Evolutionary conservation across 2,113 vertebrate genomes (phyloP).

Genomic region (Zootoca vivipara): DNA sequence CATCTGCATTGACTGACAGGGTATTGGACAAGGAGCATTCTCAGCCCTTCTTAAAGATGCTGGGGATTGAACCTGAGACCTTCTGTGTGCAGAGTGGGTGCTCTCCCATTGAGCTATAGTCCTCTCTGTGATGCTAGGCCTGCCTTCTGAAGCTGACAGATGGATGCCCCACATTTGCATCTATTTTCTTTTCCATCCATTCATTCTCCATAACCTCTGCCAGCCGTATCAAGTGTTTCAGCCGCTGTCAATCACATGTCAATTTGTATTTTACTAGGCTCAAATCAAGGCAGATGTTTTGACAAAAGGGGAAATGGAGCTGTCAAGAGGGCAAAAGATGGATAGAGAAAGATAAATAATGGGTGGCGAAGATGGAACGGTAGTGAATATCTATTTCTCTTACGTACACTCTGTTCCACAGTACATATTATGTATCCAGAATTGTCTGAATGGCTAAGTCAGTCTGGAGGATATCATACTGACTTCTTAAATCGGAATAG

Average conservation of each 20-base stretch:
- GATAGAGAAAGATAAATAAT: neutral
- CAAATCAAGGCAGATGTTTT: conserved; percentile 35
- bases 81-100: no score
- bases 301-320: neutral
- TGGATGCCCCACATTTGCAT: neutral
- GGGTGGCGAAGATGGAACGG: neutral
- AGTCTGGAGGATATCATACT: neutral
- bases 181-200: neutral
- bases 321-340: neutral
- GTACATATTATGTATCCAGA: neutral
- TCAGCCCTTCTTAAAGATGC: no score
- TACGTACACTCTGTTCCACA: accelerated
- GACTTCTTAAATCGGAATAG: accelerated
- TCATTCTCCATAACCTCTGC: neutral
- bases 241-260: conserved; percentile 36
- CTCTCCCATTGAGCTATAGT: no score
- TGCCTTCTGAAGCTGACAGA: accelerated
- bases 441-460: accelerated
- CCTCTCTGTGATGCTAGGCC: no score
- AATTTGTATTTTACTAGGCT: neutral
- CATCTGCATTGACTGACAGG: no score
- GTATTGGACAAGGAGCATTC: no score
- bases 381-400: neutral
- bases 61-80: no score
- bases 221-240: neutral